Percentiles rank a stretch among this genome's conserved stretches.
Evolutionary conservation across 2,888 invertebrate genomes (phyloP).

Genomic region (Thecophora atra): DNA sequence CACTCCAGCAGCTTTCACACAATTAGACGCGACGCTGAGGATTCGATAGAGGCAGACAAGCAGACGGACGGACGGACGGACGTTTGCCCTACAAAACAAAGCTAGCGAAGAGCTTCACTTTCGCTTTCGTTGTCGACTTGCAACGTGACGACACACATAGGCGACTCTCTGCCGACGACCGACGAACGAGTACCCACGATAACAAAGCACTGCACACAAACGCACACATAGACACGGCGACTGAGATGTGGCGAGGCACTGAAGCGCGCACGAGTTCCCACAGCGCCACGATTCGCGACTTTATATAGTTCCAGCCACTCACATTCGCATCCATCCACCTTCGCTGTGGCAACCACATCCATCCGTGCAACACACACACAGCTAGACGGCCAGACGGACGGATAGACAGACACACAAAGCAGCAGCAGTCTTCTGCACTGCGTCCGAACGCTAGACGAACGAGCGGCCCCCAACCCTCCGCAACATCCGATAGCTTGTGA

Average conservation of each 20-base stretch:
- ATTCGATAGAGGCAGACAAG: conserved; percentile 6
- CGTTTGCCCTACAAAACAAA: conserved; percentile 35
- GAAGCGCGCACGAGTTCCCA: conserved; percentile 7
- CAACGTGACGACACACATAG: conserved; percentile 33
- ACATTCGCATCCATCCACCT: conserved; percentile 30
- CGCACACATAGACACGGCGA: not conserved
- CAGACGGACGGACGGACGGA: conserved; percentile 17
- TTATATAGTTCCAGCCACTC: conserved; percentile 9
- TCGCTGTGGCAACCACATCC: conserved; percentile 30
- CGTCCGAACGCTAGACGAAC: conserved; percentile 5
- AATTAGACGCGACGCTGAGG: conserved; percentile 2
- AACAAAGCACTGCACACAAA: conserved; percentile 23
- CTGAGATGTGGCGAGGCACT: not conserved
- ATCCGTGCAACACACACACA: conserved; percentile 22
- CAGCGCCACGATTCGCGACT: conserved; percentile 12
- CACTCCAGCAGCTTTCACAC: conserved; percentile 16
- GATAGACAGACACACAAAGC: not conserved
- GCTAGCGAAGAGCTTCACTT: conserved; percentile 26
- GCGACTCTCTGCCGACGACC: conserved; percentile 1
- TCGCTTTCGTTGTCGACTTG: conserved; percentile 31
- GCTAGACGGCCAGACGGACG: not conserved
- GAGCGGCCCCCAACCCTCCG: conserved; percentile 20
- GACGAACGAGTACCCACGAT: conserved; percentile 12
- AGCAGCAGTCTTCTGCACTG: conserved; percentile 12
- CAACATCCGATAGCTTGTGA: conserved; percentile 44